These are phyloP conservation scores for Athalia circularis DNA, from an alignment of 2,888 invertebrate species.

Conservation along the genomic window DNA sequence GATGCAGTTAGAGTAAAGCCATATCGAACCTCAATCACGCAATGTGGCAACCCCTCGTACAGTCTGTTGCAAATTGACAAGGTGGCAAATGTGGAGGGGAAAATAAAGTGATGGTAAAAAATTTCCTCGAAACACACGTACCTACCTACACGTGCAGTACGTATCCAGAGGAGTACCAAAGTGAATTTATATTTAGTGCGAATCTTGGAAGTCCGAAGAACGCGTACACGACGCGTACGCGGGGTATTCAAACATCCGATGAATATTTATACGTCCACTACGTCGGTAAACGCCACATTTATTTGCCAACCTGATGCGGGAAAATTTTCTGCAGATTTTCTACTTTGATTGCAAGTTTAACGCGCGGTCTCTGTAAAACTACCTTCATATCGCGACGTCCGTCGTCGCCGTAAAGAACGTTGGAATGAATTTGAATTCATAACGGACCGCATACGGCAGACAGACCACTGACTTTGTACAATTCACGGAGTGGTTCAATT, in stretches of 20 bases:
- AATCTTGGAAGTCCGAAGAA: conserved; percentile 1
- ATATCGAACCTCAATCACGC: no score
- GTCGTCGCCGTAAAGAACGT: not conserved
- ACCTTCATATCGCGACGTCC: conserved; percentile 12
- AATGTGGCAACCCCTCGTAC: no score
- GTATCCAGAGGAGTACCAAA: not conserved
- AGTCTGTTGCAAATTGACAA: not conserved
- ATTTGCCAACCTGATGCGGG: not conserved
- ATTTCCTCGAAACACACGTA: no score
- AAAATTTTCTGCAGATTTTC: not conserved
- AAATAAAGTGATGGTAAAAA: no score
- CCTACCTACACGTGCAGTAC: no score
- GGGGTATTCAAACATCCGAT: not conserved
- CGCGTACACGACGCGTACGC: not conserved
- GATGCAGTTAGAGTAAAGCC: no score
- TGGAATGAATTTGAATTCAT: conserved; percentile 62
- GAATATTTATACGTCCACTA: conserved; percentile 17
- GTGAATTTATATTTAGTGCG: conserved; percentile 9
- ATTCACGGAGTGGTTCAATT: conserved; percentile 57
- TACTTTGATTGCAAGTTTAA: not conserved
- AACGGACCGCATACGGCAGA: conserved; percentile 61
- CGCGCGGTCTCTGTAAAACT: not conserved
- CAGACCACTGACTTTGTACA: no score
- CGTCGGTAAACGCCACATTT: not conserved
- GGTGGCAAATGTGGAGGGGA: not conserved